A percentile compares a stretch with the other conserved stretches of the same genome.
Conservation (phyloP, 2,797 vertebrate species). For the Callimico goeldii region DNA sequence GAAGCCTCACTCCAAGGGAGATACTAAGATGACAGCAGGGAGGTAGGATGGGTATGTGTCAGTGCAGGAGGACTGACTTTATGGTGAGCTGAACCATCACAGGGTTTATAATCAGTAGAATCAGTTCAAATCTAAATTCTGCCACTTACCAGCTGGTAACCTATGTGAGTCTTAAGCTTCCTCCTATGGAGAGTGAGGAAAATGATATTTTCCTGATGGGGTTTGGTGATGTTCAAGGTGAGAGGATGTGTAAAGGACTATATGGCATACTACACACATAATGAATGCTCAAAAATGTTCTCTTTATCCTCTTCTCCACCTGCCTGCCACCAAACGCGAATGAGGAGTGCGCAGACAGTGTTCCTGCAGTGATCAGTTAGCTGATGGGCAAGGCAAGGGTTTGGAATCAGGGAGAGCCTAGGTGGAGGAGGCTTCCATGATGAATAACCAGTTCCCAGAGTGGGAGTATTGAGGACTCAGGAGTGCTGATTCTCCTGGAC, state of each 20-base stretch:
- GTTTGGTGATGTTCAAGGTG: not conserved
- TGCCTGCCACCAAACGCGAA: not conserved
- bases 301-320: not conserved
- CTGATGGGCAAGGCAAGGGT: not conserved
- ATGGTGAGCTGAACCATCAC: accelerated
- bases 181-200: not conserved
- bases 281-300: not conserved
- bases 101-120: not conserved
- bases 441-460: not conserved
- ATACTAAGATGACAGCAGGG: not conserved
- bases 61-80: not conserved
- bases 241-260: not conserved
- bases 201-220: not conserved
- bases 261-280: not conserved
- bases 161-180: not conserved
- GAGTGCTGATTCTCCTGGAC: not conserved
- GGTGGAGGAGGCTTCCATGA: no score
- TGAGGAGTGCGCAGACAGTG: not conserved
- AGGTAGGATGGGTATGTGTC: not conserved
- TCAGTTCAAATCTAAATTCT: not conserved
- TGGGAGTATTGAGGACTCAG: not conserved
- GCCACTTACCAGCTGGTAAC: not conserved
- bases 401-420: not conserved
- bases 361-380: not conserved
- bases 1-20: not conserved